These are phyloP conservation scores for Smutsia gigantea DNA, from an alignment of 2,797 vertebrate genomes.

Conservation along the genomic window DNA sequence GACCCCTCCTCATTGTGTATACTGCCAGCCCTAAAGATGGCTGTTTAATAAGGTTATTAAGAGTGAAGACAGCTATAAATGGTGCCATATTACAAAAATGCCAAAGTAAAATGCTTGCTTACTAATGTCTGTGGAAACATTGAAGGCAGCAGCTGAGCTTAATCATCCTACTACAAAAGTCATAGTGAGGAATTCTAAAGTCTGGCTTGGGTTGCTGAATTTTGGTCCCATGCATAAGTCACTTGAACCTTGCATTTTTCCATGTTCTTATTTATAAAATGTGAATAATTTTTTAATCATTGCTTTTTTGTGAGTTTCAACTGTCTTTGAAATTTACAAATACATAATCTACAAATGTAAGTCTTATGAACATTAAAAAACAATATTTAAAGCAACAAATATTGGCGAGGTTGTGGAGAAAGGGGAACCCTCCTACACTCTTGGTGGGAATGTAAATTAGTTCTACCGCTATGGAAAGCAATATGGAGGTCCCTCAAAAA, in stretches of 20 bases:
- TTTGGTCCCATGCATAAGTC: conserved; percentile 37
- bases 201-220: conserved; percentile 36
- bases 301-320: conserved; percentile 48
- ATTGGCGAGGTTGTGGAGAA: too few relatives aligned
- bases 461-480: too few relatives aligned
- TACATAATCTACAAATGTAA: conserved; percentile 4
- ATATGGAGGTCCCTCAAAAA: too few relatives aligned
- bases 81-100: conserved; percentile 58
- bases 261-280: conserved; percentile 67
- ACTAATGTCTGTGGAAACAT: conserved; percentile 28
- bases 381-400: too few relatives aligned
- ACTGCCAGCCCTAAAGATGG: background rate
- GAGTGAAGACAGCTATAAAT: conserved; percentile 57
- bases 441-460: too few relatives aligned
- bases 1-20: background rate
- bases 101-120: conserved; percentile 43
- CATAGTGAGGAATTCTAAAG: conserved; percentile 24
- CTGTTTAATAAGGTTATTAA: conserved; percentile 47
- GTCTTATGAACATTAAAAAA: conserved; percentile 28
- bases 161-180: conserved; percentile 48
- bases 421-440: too few relatives aligned
- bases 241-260: conserved; percentile 19
- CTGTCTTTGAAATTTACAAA: conserved; percentile 41
- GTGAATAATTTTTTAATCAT: conserved; percentile 22
- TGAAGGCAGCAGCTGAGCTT: conserved; percentile 60